A percentile compares a stretch with the other conserved stretches of the same genome.
These are phyloP conservation scores for Diaprepes abbreviatus DNA, from an alignment of 2,888 invertebrate genomes.

Conservation along the genomic window DNA sequence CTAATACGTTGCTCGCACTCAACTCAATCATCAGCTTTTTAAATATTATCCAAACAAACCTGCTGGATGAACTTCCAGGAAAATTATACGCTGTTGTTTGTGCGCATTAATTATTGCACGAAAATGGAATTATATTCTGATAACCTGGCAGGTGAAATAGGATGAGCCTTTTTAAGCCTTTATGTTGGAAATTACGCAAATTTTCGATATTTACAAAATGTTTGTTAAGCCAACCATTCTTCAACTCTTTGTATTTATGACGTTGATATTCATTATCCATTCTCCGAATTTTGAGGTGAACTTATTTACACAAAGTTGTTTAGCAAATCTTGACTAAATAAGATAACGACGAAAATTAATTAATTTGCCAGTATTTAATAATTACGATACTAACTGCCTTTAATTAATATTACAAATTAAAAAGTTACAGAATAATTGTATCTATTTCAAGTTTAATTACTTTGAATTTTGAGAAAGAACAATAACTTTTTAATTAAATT, in stretches of 20 bases:
- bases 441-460: not conserved
- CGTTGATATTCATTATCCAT: not conserved
- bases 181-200: not conserved
- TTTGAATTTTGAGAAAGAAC: too few relatives aligned
- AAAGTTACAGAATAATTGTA: not conserved
- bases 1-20: too few relatives aligned
- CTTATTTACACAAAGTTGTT: not conserved
- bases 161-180: not conserved
- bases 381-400: not conserved
- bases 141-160: constrained; percentile 6
- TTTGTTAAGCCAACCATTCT: not conserved
- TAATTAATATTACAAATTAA: not conserved
- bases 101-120: not conserved
- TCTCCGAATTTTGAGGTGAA: not conserved
- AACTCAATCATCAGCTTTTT: too few relatives aligned
- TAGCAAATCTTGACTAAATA: constrained; percentile 4
- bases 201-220: constrained; percentile 2
- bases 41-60: too few relatives aligned
- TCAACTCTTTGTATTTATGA: not conserved
- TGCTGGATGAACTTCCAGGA: too few relatives aligned
- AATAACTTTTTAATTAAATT: too few relatives aligned
- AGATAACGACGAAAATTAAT: constrained; percentile 2
- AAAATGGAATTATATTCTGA: not conserved
- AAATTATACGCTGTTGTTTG: not conserved
- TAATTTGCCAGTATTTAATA: not conserved